Percentiles rank a stretch among this genome's conserved stretches.
phyloP scores from a whole-genome alignment of 2,113 vertebrate species.

The Odontophorus gujanensis region DNA sequence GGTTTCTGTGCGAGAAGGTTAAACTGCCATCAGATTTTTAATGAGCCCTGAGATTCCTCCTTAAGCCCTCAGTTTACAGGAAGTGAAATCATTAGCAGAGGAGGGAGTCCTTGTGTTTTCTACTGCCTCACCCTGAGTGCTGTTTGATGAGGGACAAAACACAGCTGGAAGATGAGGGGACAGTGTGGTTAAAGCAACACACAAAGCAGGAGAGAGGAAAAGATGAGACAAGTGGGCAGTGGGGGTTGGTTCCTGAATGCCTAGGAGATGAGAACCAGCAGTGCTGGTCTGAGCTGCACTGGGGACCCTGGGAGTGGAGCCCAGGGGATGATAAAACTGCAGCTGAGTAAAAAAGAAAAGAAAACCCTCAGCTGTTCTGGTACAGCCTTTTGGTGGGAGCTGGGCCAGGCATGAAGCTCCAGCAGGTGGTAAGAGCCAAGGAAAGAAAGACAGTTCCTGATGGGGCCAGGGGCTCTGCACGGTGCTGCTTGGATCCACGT shows the following conservation, averaged over 20 bases:
- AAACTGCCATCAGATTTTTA: background rate
- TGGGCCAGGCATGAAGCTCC: background rate
- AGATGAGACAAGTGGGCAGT: fast-evolving
- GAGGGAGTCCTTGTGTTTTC: background rate
- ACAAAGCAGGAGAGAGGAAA: fast-evolving
- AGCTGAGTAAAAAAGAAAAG: background rate
- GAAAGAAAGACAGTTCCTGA: background rate
- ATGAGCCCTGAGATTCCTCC: background rate
- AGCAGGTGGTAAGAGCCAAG: background rate
- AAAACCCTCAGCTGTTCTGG: background rate
- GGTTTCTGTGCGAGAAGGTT: background rate
- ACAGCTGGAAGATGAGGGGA: background rate
- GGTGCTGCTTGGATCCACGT: background rate
- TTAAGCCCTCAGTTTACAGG: background rate
- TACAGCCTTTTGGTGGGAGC: background rate
- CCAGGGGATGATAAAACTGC: fast-evolving
- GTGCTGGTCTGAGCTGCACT: background rate
- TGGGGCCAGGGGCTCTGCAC: background rate
- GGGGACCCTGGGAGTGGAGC: background rate
- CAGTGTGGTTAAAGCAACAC: fast-evolving
- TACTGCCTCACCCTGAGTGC: background rate
- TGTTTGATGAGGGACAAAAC: background rate
- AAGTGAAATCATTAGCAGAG: background rate
- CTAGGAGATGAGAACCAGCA: fast-evolving
- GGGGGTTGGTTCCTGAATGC: fast-evolving